These are phyloP conservation scores for Solenopsis invicta DNA, from an alignment of 1,140 invertebrate species.

Conservation along the genomic window DNA sequence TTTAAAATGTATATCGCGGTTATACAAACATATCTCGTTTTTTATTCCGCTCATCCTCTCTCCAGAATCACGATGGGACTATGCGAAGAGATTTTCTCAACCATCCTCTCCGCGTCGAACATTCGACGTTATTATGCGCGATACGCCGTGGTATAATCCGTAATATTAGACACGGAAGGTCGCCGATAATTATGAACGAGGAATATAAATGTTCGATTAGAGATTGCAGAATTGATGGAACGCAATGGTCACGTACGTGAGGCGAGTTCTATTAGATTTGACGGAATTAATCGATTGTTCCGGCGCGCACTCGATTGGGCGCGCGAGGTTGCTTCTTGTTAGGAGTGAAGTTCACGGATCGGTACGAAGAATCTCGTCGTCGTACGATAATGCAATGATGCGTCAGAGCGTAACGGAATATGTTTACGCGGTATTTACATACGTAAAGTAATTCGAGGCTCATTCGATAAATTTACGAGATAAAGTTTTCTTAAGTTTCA, in stretches of 20 bases:
- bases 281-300: conserved; percentile 60
- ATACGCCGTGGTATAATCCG: conserved; percentile 52
- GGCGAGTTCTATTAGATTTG: conserved; percentile 64
- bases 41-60: not conserved
- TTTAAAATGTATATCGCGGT: not conserved
- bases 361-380: conserved; percentile 31
- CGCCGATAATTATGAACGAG: conserved; percentile 71
- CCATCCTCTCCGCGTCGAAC: not conserved
- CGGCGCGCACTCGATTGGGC: conserved; percentile 31
- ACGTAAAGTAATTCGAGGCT: conserved; percentile 25
- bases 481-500: conserved; percentile 24
- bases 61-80: not conserved
- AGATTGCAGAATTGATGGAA: conserved; percentile 62
- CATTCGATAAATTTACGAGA: conserved; percentile 30
- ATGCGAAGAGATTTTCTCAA: not conserved
- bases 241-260: conserved; percentile 67
- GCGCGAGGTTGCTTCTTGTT: not conserved
- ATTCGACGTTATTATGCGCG: conserved; percentile 68
- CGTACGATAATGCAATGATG: conserved; percentile 17
- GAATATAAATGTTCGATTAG: conserved; percentile 75
- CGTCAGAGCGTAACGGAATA: conserved; percentile 37
- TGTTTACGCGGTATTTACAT: conserved; percentile 29
- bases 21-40: not conserved
- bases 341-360: conserved; percentile 39
- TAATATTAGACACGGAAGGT: conserved; percentile 73